These are phyloP conservation scores for Drosophila melanogaster DNA, from an alignment of 1,140 invertebrate species.

Conservation along the genomic window DNA sequence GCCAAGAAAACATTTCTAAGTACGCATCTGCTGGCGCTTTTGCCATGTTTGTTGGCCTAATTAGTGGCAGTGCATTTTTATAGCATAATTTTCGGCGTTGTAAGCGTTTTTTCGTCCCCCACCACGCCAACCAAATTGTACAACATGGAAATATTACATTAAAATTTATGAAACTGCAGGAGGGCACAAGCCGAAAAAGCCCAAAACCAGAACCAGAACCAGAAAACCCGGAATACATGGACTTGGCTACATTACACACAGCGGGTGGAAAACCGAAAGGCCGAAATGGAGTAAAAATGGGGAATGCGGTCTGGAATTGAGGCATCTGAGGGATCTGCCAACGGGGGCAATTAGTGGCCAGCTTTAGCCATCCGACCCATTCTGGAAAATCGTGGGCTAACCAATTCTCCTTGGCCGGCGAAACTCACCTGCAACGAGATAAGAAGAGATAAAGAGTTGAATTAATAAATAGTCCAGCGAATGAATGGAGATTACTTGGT, in stretches of 20 bases:
- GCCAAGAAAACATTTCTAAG: constrained; percentile 33
- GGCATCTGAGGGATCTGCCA: constrained; percentile 39
- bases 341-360: constrained; percentile 57
- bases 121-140: constrained; percentile 65
- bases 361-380: background rate
- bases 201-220: background rate
- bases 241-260: constrained; percentile 40
- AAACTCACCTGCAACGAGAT: constrained; percentile 46
- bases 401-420: constrained; percentile 9
- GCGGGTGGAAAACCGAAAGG: constrained; percentile 7
- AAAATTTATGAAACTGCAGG: constrained; percentile 74
- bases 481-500: constrained; percentile 42
- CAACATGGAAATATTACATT: constrained; percentile 77
- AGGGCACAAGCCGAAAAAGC: constrained; percentile 1
- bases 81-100: constrained; percentile 79
- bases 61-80: constrained; percentile 80
- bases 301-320: constrained; percentile 36
- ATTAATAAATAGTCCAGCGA: constrained; percentile 43
- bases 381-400: constrained; percentile 12
- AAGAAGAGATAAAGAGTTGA: constrained; percentile 45
- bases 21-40: constrained; percentile 43
- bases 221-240: constrained; percentile 10
- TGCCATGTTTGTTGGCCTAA: constrained; percentile 76
- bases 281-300: background rate
- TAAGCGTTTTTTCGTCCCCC: constrained; percentile 56